Evolutionary conservation across 2,888 invertebrate species (phyloP).

Genomic region (Leptura quadrifasciata): DNA sequence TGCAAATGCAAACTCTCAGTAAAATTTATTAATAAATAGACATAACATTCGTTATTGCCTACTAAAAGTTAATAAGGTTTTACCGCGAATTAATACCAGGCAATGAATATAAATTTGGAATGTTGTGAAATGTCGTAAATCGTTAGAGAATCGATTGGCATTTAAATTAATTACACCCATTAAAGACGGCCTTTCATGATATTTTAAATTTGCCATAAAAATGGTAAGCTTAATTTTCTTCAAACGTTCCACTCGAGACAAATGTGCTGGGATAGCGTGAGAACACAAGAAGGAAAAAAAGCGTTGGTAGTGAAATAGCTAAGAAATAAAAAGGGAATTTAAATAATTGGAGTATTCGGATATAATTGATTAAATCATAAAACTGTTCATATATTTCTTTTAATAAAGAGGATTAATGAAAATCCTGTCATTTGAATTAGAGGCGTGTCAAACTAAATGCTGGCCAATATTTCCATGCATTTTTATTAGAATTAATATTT

Average conservation of each 20-base stretch:
- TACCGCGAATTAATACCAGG: slow-evolving; percentile 33
- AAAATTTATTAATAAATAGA: slow-evolving; percentile 25
- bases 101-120: slow-evolving; percentile 37
- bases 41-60: slow-evolving; percentile 29
- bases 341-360: neutral
- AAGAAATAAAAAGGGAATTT: neutral
- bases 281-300: neutral
- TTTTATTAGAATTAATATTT: neutral
- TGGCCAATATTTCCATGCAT: neutral
- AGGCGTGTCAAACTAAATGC: neutral
- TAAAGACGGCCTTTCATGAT: slow-evolving; percentile 54
- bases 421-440: neutral
- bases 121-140: slow-evolving; percentile 42
- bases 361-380: neutral
- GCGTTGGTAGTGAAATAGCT: neutral
- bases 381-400: neutral
- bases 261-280: neutral
- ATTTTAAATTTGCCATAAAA: slow-evolving; percentile 56
- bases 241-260: neutral
- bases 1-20: slow-evolving; percentile 12
- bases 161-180: slow-evolving; percentile 61
- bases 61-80: slow-evolving; percentile 37
- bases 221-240: slow-evolving; percentile 46
- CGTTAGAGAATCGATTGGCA: slow-evolving; percentile 46
- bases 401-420: neutral